These are phyloP conservation scores for Lutjanus campechanus DNA, from an alignment of 2,797 vertebrate genomes.

Conservation along the genomic window DNA sequence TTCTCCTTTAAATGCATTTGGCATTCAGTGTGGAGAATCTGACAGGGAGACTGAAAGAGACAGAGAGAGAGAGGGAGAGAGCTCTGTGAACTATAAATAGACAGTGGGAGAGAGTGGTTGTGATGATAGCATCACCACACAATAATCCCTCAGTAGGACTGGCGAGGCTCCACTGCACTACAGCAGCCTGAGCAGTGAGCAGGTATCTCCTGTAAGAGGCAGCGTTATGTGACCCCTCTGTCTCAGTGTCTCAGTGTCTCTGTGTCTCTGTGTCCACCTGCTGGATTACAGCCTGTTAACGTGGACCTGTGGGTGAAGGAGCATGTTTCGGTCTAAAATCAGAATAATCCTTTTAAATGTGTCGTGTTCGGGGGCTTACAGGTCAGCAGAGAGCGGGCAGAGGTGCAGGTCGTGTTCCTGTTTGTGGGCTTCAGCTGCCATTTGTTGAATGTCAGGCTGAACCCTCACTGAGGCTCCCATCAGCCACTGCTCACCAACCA, in stretches of 20 bases:
- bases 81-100: slow-evolving; percentile 79
- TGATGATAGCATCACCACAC: slow-evolving; percentile 75
- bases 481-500: not conserved
- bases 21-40: slow-evolving; percentile 68
- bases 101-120: slow-evolving; percentile 71
- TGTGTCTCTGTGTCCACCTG: slow-evolving; percentile 2
- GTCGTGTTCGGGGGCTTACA: not conserved
- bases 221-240: slow-evolving; percentile 40
- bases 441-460: slow-evolving; percentile 35
- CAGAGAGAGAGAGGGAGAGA: slow-evolving; percentile 22
- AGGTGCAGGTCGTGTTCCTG: slow-evolving; percentile 3
- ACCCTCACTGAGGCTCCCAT: slow-evolving; percentile 17
- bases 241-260: slow-evolving; percentile 8
- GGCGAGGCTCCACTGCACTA: slow-evolving; percentile 38
- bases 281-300: slow-evolving; percentile 34
- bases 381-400: slow-evolving; percentile 12
- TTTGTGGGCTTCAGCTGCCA: slow-evolving; percentile 6
- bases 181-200: slow-evolving; percentile 17
- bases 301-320: slow-evolving; percentile 16
- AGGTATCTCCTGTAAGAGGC: slow-evolving; percentile 44
- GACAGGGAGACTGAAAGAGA: slow-evolving; percentile 46
- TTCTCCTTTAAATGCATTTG: slow-evolving; percentile 61
- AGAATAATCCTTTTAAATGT: slow-evolving; percentile 38
- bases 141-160: slow-evolving; percentile 67
- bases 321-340: slow-evolving; percentile 4